Evolutionary conservation across 2,888 invertebrate species (phyloP).

Genomic region (Caradrina kadenii): DNA sequence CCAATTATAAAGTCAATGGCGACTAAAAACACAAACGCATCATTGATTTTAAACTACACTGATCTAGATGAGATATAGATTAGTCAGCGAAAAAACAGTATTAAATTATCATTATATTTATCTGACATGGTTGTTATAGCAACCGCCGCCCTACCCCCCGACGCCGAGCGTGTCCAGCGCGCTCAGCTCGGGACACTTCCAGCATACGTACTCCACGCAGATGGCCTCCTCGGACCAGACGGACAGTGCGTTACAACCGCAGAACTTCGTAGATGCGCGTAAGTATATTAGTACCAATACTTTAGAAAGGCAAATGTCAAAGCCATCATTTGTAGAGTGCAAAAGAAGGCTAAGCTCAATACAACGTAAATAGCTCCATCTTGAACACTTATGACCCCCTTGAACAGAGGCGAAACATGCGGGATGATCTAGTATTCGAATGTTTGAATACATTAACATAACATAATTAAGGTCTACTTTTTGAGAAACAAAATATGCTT

Average conservation of each 20-base stretch:
- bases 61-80: neutral
- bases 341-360: no score
- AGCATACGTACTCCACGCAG: conserved; percentile 79
- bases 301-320: no score
- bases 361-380: no score
- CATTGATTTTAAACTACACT: neutral
- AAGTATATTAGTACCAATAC: conserved; percentile 58
- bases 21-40: neutral
- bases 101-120: neutral
- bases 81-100: neutral
- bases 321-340: no score
- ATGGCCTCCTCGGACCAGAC: conserved; percentile 76
- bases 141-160: conserved; percentile 85
- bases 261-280: conserved; percentile 87
- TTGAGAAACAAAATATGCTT: no score
- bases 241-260: conserved; percentile 75
- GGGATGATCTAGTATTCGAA: no score
- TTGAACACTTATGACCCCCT: no score
- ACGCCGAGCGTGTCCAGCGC: conserved; percentile 84
- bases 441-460: no score
- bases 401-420: no score
- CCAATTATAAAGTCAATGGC: neutral
- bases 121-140: conserved; percentile 48
- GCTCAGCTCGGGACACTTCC: conserved; percentile 77
- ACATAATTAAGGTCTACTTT: no score